Base-by-base conservation (phyloP, 2,797 vertebrate species). In the Crenuchus spilurus region DNA sequence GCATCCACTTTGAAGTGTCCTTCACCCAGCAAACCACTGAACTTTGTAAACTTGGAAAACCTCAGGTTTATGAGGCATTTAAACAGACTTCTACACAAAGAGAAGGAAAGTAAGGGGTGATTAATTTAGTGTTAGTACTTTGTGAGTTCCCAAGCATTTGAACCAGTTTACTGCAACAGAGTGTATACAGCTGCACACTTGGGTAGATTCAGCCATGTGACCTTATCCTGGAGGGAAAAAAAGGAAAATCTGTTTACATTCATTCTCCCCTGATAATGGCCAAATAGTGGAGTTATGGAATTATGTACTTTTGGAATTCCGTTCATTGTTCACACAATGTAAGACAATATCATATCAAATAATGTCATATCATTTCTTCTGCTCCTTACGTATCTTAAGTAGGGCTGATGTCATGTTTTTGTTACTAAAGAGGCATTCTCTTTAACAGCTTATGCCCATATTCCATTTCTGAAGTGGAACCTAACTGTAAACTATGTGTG, bases 241-340 rank as follows among this genome's bases (percentile, higher is more conserved):
- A 64, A 35, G 0, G 14, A 51, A 26, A 28, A 28, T 30, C 26
- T 48, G 72, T 75, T 75, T 75, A 70, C 58, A 57, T 55, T 44
- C 11, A 42, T 22, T 37, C 11, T 37, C 28, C 31, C 37, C 28
- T 18, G 1, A 8, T 30, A 4, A 5, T 3, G 8, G 44, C 31
- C 42, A 48, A 33, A 20, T 31, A 14, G 14, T 30, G 11, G 13
- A 63, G 7, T 28, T 8, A 39, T 11, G 13, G 5, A 35, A 20
- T 35, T n/a, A 9, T 42, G 14, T 57, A 13, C 3, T 51, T 49
- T 58, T 61, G 1, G 26, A 52, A 14, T 22, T 14, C 10, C 14
- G 26, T 28, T 65, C 6, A 16, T 37, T 26, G 10, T 46, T 35
- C 22, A 35, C 18, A 46, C 22, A 11, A 37, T 20, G n/a, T 30